These are phyloP conservation scores for Muntiacus muntjak DNA, from an alignment of 2,113 vertebrate species.

Conservation along the genomic window DNA sequence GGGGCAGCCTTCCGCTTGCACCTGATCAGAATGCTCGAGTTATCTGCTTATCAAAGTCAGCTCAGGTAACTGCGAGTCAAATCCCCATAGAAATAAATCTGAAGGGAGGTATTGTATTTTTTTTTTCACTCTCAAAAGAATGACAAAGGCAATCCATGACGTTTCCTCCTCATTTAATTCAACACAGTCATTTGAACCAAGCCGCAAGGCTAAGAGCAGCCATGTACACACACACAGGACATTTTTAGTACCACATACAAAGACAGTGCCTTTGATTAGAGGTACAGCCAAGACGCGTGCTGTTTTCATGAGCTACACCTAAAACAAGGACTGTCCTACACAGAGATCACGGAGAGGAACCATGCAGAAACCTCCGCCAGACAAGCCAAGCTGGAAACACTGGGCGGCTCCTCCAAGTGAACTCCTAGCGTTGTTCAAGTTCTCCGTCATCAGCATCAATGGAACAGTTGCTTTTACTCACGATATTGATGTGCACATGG, in stretches of 20 bases:
- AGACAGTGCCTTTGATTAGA: background rate
- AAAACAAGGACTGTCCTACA: rapidly evolving
- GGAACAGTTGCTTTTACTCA: background rate
- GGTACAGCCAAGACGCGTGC: rapidly evolving
- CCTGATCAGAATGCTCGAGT: rapidly evolving
- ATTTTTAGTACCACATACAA: rapidly evolving
- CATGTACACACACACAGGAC: rapidly evolving
- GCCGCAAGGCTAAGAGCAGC: rapidly evolving
- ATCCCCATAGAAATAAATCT: background rate
- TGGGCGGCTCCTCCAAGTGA: rapidly evolving
- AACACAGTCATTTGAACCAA: background rate
- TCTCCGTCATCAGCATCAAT: rapidly evolving
- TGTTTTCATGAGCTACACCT: background rate
- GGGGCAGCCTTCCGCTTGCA: background rate
- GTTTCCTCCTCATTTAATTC: background rate
- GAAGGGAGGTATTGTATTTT: background rate
- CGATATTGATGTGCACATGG: rapidly evolving
- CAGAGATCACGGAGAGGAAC: rapidly evolving
- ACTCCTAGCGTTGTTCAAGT: rapidly evolving
- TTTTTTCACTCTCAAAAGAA: background rate
- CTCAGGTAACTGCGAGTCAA: rapidly evolving
- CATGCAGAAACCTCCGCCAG: rapidly evolving
- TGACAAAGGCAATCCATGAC: background rate
- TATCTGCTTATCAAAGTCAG: background rate
- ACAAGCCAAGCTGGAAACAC: rapidly evolving